Base-by-base conservation (phyloP, 2,797 vertebrate genomes). In the Protosalanx chinensis region DNA sequence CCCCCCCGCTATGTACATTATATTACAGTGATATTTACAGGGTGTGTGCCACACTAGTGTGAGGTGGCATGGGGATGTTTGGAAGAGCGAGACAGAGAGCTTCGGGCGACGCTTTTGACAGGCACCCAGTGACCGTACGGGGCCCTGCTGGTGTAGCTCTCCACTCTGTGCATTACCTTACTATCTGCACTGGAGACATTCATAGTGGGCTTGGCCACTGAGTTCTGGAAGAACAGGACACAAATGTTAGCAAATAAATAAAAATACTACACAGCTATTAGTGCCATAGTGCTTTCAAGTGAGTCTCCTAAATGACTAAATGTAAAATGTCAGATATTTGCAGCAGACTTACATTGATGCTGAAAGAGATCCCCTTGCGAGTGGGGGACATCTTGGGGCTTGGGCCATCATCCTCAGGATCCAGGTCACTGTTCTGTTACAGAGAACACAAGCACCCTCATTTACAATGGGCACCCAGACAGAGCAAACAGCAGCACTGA, bases 11-110 rank as follows among this genome's bases (percentile, higher is more conserved):
- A 27, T 29, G 13, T 29, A 61, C 10, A 61, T 13, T 30, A 61
- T 61, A 0, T 61, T 61, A 61, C 59, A 61, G 23, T 56, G 51
- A n/a, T 29, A 61, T 61, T 29, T 61, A 61, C 59, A 61, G 59
- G 10, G 59, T 30, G 16, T 30, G 10, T 60, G 59, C 13, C 59
- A 61, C 59, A 61, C 23, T 61, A 61, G 59, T 27, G 23, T 29
- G 59, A 27, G 13, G 59, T 30, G 27, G 59, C 12, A 1, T 13
- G 59, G 23, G 23, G 12, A 13, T 61, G 59, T 61, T 61, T 61
- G 51, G 51, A 56, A 16, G 51, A n/a, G 59, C 59, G 59, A 27
- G 23, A 30, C 20, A 29, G 7, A 12, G 59, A 27, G 20, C 15
- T 27, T 33, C 56, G 46, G 51, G 8, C 4, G 16, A 18, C 2